phyloP scores from a whole-genome alignment of 2,888 invertebrate genomes.

The Callosobruchus maculatus region DNA sequence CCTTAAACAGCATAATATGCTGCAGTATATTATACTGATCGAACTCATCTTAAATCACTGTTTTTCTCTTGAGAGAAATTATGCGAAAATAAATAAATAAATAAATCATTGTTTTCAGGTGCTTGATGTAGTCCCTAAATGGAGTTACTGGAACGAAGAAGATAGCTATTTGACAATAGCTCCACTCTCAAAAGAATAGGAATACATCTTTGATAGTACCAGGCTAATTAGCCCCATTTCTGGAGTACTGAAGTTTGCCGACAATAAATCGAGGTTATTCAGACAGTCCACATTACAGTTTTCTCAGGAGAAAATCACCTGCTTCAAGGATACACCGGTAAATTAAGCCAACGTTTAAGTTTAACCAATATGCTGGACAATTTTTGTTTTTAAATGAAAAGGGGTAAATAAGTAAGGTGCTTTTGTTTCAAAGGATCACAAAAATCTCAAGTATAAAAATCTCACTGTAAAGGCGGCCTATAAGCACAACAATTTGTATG shows the following conservation, averaged over 20 bases:
- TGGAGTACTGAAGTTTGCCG: constrained; percentile 77
- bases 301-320: constrained; percentile 70
- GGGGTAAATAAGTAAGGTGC: too few species aligned
- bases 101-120: constrained; percentile 41
- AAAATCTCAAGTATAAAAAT: too few species aligned
- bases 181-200: constrained; percentile 43
- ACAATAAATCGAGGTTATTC: constrained; percentile 68
- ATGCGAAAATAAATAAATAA: background rate
- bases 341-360: too few species aligned
- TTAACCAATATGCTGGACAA: too few species aligned
- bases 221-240: constrained; percentile 50
- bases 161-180: constrained; percentile 74
- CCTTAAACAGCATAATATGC: too few species aligned
- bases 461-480: too few species aligned
- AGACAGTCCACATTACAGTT: constrained; percentile 78
- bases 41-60: too few species aligned
- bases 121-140: constrained; percentile 67
- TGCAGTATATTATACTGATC: too few species aligned
- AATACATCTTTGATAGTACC: constrained; percentile 45
- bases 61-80: background rate
- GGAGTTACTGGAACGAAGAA: constrained; percentile 87
- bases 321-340: constrained; percentile 73
- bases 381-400: too few species aligned
- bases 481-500: too few species aligned
- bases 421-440: too few species aligned